phyloP scores from a whole-genome alignment of 2,888 invertebrate genomes.

The Ashinkailepas kermadecensis region DNA sequence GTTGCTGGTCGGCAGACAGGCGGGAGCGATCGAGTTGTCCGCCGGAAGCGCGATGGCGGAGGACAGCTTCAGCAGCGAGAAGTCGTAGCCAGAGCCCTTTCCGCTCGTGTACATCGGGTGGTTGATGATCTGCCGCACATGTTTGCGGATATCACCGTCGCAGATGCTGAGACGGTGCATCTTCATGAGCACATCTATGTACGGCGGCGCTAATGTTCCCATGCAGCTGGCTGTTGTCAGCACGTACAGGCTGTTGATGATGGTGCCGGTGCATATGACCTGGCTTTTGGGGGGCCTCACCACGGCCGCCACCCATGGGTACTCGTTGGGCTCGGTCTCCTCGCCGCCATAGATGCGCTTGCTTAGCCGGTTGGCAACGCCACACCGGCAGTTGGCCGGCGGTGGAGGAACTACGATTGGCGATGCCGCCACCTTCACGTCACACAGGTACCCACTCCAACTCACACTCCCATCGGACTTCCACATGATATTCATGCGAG shows the following conservation, averaged over 20 bases:
- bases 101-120: not conserved
- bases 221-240: not conserved
- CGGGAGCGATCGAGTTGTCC: not conserved
- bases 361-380: too few species aligned
- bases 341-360: not conserved
- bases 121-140: not conserved
- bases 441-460: not conserved
- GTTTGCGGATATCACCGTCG: too few species aligned
- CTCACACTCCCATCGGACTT: not conserved
- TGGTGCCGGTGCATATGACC: not conserved
- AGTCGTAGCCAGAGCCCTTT: not conserved
- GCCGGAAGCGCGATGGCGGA: not conserved
- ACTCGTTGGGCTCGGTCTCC: not conserved
- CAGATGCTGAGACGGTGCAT: not conserved
- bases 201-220: not conserved
- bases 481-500: not conserved
- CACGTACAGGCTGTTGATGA: conserved; percentile 9
- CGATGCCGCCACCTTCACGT: not conserved
- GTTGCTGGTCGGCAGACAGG: not conserved
- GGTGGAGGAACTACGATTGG: too few species aligned
- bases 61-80: not conserved
- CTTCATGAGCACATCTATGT: not conserved
- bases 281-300: not conserved
- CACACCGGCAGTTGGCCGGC: too few species aligned
- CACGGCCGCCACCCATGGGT: not conserved